Evolutionary conservation across 2,113 vertebrate genomes (phyloP), one percentile per base, ranked within the genome.

Genomic region (human): DNA sequence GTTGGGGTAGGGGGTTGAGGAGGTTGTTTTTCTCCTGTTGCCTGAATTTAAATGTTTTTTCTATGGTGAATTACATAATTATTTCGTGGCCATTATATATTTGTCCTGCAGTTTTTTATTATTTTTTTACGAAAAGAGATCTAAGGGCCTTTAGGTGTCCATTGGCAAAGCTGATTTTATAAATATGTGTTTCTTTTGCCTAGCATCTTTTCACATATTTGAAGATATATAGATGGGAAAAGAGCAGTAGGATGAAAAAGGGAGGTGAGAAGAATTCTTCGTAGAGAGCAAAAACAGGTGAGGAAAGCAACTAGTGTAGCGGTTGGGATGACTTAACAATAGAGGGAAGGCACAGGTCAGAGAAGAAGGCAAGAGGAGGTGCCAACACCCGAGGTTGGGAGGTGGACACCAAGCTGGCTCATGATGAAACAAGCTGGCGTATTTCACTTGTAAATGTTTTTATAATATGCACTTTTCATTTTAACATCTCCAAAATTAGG

Each of bases 131-230:
- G 6, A 30, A 79, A 48, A 32, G 14, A 64, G 68, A 40, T 61
- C 38, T 73, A 61, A 76, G 20, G 30, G n/a, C 0, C 25, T 68
- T 52, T 88, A 30, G 14, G 66, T 59, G 10, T 93, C 81, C 50
- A 27, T 25, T 72, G 59, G 76, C 82, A 38, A 90, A 88, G n/a
- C n/a, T 96, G 55, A 93, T 70, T 92, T 95, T 94, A 23, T 88
- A 43, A 88, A 78, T 14, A n/a, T 22, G 12, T 68, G 72, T 48
- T 79, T 40, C 82, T 91, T 87, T 50, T 92, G 35, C 55, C 25
- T 93, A 73, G n/a, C n/a, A 68, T 89, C 76, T n/a, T 80, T 81
- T 80, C 81, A 64, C 17, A 38, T 89, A 64, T 89, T 66, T 85
- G 52, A 82, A 72, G 64, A 84, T 88, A 25, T 52, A 70, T 52